Percentiles rank a stretch among this genome's conserved stretches.
Evolutionary conservation across 2,113 vertebrate genomes (phyloP).

Genomic region (Lathamus discolor): DNA sequence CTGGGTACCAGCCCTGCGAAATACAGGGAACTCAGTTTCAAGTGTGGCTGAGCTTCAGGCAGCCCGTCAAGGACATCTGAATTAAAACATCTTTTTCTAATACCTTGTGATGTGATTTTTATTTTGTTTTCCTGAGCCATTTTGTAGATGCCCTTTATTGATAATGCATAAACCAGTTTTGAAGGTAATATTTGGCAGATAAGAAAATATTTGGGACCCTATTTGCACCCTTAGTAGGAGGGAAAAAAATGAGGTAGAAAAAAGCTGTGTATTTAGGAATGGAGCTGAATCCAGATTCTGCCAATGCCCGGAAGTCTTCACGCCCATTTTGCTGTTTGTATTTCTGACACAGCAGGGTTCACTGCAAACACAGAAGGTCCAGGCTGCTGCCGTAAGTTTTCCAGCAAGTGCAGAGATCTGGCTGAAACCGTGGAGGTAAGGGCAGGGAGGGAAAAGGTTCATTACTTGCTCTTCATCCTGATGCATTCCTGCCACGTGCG

Average conservation of each 20-base stretch:
- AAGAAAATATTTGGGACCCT: background rate
- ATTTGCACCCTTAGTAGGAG: background rate
- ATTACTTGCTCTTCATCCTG: background rate
- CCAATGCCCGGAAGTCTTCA: background rate
- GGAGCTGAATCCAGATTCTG: background rate
- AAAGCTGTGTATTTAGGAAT: background rate
- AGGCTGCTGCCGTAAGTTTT: background rate
- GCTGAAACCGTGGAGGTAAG: background rate
- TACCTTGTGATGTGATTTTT: background rate
- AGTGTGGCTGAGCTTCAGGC: background rate
- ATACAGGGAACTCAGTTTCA: background rate
- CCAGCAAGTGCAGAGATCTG: background rate
- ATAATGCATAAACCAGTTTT: background rate
- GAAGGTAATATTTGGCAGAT: background rate
- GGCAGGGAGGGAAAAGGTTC: background rate
- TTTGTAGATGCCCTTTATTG: background rate
- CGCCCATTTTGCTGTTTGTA: background rate
- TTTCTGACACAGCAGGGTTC: background rate
- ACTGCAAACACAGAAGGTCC: background rate
- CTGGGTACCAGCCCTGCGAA: background rate
- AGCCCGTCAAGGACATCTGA: background rate
- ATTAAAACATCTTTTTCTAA: background rate
- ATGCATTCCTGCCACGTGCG: accelerated
- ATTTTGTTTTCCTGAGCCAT: background rate
- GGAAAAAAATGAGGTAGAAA: background rate